Conservation (phyloP, 2,797 vertebrate species). For the Mus minutoides region DNA sequence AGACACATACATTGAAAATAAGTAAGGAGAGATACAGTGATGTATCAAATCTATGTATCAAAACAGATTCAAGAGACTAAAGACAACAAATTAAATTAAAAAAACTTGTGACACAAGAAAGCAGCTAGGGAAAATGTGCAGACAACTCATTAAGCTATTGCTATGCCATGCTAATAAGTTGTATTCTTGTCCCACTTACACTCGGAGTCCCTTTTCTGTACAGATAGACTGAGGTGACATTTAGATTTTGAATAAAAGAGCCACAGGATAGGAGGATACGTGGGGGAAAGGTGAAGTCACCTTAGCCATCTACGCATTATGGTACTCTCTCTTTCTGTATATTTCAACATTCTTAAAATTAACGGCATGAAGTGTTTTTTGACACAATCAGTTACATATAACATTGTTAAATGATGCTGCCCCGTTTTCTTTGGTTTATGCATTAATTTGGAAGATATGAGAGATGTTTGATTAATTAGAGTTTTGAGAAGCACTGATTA, state of each 20-base stretch:
- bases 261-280: background rate
- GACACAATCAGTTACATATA: background rate
- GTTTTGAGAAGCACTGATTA: slow-evolving; percentile 40
- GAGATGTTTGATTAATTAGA: slow-evolving; percentile 16
- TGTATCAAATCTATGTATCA: background rate
- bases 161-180: background rate
- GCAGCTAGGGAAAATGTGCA: background rate
- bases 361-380: background rate
- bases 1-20: background rate
- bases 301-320: background rate
- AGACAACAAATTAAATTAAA: background rate
- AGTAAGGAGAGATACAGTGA: background rate
- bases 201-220: background rate
- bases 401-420: background rate
- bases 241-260: slow-evolving; percentile 15
- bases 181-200: background rate
- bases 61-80: background rate
- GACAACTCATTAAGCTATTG: background rate
- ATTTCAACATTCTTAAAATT: background rate
- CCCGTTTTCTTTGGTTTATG: background rate
- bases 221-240: background rate
- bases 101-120: background rate
- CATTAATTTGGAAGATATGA: background rate
- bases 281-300: background rate
- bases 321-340: background rate